These are phyloP conservation scores for Drosophila prolongata DNA, from an alignment of 2,888 invertebrate genomes.

Conservation along the genomic window DNA sequence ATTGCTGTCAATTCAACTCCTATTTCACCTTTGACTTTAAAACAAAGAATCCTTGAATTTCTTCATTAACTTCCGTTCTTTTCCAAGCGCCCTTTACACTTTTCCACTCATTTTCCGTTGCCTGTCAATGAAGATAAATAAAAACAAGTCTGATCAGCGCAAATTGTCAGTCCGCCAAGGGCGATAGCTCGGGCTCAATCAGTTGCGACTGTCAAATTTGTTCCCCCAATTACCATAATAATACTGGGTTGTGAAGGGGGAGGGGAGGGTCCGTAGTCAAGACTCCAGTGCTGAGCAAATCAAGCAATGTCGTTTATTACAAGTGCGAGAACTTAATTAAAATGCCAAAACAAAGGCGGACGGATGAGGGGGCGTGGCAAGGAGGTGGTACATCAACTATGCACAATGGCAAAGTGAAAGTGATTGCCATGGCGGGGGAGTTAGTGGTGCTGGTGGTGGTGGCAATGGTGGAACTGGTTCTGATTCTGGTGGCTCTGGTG, in stretches of 20 bases:
- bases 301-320: conserved; percentile 77
- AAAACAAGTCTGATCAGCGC: conserved; percentile 44
- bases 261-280: conserved; percentile 11
- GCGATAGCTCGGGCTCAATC: conserved; percentile 42
- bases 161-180: conserved; percentile 39
- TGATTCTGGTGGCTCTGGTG: conserved; percentile 10
- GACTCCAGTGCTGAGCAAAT: conserved; percentile 52
- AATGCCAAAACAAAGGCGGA: conserved; percentile 67
- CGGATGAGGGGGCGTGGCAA: conserved; percentile 1
- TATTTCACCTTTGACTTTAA: background rate
- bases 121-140: conserved; percentile 25
- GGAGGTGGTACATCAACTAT: conserved; percentile 61
- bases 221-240: conserved; percentile 75
- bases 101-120: background rate
- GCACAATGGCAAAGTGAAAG: conserved; percentile 67
- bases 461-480: conserved; percentile 27
- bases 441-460: conserved; percentile 48
- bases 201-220: conserved; percentile 65
- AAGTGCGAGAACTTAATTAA: conserved; percentile 80
- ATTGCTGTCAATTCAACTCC: background rate
- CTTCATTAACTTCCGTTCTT: conserved; percentile 4
- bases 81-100: background rate
- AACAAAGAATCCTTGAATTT: background rate
- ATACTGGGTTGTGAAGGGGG: conserved; percentile 33
- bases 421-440: conserved; percentile 47